phyloP scores from a whole-genome alignment of 2,113 vertebrate species.

The Tinamus guttatus region DNA sequence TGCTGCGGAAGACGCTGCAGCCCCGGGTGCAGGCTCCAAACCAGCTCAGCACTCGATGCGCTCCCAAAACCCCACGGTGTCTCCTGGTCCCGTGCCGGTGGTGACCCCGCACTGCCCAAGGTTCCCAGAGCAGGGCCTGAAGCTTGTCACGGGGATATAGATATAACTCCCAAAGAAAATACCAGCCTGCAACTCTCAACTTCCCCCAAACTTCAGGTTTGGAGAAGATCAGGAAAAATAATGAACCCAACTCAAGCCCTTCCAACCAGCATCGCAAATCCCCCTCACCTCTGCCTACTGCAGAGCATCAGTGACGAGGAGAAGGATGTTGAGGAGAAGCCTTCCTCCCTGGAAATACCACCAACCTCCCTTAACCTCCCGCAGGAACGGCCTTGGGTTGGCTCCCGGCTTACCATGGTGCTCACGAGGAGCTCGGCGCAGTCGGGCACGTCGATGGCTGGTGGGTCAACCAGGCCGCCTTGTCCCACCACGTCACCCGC shows the following conservation, averaged over 20 bases:
- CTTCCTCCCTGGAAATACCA: neutral
- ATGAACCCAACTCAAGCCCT: neutral
- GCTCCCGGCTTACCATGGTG: conserved; percentile 83
- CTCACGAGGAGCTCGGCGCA: conserved; percentile 82
- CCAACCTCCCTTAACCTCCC: too few species aligned
- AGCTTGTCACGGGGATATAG: neutral
- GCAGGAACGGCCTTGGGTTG: too few species aligned
- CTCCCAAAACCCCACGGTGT: neutral
- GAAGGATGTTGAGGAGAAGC: neutral
- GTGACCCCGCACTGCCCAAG: neutral
- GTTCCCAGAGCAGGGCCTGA: neutral
- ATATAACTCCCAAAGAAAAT: neutral
- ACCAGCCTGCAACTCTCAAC: neutral
- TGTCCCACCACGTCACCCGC: conserved; percentile 44
- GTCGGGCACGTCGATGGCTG: conserved; percentile 75
- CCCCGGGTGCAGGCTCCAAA: neutral
- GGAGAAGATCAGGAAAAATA: neutral
- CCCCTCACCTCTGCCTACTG: neutral
- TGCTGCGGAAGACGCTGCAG: neutral
- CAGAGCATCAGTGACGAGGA: neutral
- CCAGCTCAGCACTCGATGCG: neutral
- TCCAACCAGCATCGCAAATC: neutral
- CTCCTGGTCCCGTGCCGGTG: neutral
- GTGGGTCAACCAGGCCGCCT: conserved; percentile 14
- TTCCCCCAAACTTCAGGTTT: neutral